phyloP scores from a whole-genome alignment of 2,888 invertebrate genomes.

The Harpalus rufipes region DNA sequence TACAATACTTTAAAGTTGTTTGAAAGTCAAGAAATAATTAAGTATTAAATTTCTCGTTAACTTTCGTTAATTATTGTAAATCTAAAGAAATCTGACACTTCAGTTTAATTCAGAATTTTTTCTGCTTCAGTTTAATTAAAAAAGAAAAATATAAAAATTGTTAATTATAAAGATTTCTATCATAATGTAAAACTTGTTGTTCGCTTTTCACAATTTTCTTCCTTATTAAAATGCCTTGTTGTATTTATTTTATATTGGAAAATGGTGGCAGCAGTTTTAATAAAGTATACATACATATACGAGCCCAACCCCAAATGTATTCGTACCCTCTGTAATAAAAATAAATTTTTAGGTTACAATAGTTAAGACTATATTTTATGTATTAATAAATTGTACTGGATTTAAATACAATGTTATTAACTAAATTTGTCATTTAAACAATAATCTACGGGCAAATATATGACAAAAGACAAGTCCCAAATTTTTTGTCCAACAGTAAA shows the following conservation, averaged over 20 bases:
- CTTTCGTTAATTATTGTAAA: neutral
- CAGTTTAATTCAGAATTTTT: neutral
- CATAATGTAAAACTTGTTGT: neutral
- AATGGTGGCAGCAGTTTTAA: neutral
- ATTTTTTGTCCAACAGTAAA: no score
- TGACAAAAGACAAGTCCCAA: no score
- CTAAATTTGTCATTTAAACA: no score
- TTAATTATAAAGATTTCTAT: neutral
- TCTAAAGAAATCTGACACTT: neutral
- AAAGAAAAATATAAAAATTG: neutral
- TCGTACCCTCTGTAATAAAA: no score
- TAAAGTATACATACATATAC: no score
- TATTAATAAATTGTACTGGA: no score
- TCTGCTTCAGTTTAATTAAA: neutral
- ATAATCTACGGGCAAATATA: no score
- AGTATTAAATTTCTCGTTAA: neutral
- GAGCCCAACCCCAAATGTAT: no score
- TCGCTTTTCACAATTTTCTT: neutral
- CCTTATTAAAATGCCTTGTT: neutral
- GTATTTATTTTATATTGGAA: conserved; percentile 4
- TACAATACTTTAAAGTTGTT: neutral
- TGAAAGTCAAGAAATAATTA: neutral
- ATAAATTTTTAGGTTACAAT: no score
- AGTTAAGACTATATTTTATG: no score
- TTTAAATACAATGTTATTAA: no score